Evolutionary conservation across 2,113 vertebrate species (phyloP).

Genomic region (Melanerpes formicivorus): DNA sequence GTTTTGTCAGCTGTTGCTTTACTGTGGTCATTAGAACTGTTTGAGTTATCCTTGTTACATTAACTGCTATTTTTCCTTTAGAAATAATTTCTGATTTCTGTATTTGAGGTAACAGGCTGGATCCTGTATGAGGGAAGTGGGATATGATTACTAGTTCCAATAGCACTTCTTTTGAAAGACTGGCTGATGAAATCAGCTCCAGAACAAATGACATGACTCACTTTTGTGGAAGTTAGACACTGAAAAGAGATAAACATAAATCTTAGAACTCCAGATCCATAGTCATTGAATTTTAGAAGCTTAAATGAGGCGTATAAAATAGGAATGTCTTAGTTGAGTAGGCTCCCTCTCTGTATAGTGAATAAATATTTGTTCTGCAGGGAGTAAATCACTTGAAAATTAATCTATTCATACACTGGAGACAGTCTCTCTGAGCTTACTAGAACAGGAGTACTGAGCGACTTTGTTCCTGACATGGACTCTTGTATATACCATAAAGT

Average conservation of each 20-base stretch:
- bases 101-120: not conserved
- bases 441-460: not conserved
- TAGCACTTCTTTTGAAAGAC: not conserved
- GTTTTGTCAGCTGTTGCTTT: not conserved
- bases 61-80: not conserved
- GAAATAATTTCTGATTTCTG: not conserved
- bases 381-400: not conserved
- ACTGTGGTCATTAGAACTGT: not conserved
- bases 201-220: not conserved
- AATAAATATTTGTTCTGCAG: not conserved
- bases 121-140: not conserved
- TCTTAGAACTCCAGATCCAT: not conserved
- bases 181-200: not conserved
- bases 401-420: not conserved
- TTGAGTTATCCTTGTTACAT: not conserved
- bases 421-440: not conserved
- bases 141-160: not conserved
- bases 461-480: not conserved
- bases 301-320: not conserved
- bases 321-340: not conserved
- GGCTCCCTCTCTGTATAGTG: not conserved
- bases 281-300: not conserved
- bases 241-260: slow-evolving; percentile 14
- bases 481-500: not conserved
- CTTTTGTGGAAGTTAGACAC: not conserved